Evolutionary conservation across 1,140 invertebrate genomes (phyloP), one percentile per base, ranked within the genome.

Genomic region (Pseudoatta argentina): DNA sequence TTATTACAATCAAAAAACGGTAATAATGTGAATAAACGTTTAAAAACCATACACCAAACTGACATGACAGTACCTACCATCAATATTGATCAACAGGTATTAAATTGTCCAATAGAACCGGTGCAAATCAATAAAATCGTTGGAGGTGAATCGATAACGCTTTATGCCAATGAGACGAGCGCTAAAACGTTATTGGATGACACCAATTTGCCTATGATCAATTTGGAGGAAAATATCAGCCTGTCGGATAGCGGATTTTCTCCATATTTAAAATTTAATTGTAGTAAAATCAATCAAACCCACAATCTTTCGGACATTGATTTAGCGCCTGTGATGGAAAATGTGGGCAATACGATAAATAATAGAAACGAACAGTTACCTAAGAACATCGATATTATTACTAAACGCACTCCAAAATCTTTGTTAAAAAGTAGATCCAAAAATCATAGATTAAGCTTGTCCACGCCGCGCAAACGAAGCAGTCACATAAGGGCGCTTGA

Each of bases 401-500:
- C 85, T 0, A 95, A 93, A 73, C 88, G 91, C 3, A 95, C 95
- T 0, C 95, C 95, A 0, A 92, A 87, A 10, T 93, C 95, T 0
- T 53, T 95, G 8, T 59, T 94, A 34, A 94, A 93, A 78, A 93
- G 92, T 82, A 90, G 93, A 2, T 87, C 92, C 0, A 94, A 94
- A 24, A 94, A 94, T 69, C 91, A 94, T 63, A 87, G 95, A 71
- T 83, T 95, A 4, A 95, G 95, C 71, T 79, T 95, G n/a, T 95
- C 95, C 0, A 95, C 95, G 0, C 95, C 95, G 0, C 92, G 95
- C 18, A 87, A 93, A 7, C 91, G 92, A 1, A 94, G 89, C 24
- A 93, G 87, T 86, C 95, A 95, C 34, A 91, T 95, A 27, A 92
- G 95, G 27, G 94, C 93, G 0, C 76, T 95, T 0, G 94, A 95